phyloP scores from a whole-genome alignment of 1,140 invertebrate genomes.

The Manduca sexta region DNA sequence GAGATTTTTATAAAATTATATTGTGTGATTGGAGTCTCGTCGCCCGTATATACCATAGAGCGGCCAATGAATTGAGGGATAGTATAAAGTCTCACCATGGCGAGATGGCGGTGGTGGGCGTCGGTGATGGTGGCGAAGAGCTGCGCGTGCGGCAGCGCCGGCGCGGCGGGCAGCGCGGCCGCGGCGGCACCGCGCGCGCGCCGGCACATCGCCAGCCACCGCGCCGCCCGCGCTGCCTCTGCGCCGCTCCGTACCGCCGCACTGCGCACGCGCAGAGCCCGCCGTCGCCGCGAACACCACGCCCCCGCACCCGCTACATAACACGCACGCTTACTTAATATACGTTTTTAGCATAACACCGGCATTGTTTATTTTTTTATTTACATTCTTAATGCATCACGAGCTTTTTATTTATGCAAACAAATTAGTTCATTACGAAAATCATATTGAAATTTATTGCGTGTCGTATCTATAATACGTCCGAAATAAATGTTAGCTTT shows the following conservation, averaged over 20 bases:
- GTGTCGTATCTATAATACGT: too few relatives aligned
- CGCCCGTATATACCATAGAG: too few relatives aligned
- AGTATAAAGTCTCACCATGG: conserved; percentile 1
- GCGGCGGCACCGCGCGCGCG: conserved; percentile 10
- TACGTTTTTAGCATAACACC: background rate
- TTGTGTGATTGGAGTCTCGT: too few relatives aligned
- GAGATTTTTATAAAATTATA: too few relatives aligned
- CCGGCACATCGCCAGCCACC: conserved; percentile 7
- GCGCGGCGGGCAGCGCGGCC: background rate
- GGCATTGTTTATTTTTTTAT: background rate
- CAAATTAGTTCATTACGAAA: too few relatives aligned
- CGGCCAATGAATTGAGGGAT: too few relatives aligned
- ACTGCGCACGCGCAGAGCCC: background rate
- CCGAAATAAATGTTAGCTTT: too few relatives aligned
- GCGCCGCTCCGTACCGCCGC: background rate
- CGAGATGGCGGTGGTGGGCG: conserved; percentile 5
- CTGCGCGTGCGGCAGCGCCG: conserved; percentile 6
- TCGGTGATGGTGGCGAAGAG: conserved; percentile 2
- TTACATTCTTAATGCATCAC: background rate
- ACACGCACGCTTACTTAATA: background rate
- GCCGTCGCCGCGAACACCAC: background rate
- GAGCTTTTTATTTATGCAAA: too few relatives aligned
- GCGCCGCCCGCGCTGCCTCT: conserved; percentile 3
- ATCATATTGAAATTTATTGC: too few relatives aligned
- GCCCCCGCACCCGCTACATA: background rate